These are phyloP conservation scores for Grammomys surdaster DNA, from an alignment of 2,113 vertebrate genomes.

Conservation along the genomic window DNA sequence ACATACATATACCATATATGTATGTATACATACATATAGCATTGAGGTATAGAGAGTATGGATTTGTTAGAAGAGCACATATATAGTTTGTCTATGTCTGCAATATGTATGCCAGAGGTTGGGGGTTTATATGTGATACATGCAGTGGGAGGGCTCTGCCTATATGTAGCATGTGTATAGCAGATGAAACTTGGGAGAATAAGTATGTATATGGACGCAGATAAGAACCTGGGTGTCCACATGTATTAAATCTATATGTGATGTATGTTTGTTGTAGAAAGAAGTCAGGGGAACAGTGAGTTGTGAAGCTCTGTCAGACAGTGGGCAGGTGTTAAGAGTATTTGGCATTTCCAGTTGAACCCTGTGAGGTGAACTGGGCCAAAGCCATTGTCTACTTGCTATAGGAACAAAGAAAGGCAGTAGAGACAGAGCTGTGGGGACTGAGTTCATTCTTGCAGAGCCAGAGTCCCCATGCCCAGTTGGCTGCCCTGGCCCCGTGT, in stretches of 20 bases:
- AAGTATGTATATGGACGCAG: not conserved
- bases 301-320: not conserved
- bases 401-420: not conserved
- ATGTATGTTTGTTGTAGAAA: not conserved
- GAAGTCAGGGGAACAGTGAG: not conserved
- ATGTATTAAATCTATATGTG: not conserved
- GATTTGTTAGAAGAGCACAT: not conserved
- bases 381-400: conserved; percentile 22
- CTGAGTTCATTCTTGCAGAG: conserved; percentile 31
- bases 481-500: conserved; percentile 18
- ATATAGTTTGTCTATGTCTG: not conserved
- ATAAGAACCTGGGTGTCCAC: not conserved
- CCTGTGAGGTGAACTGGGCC: conserved; percentile 18
- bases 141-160: not conserved
- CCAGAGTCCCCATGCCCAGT: not conserved
- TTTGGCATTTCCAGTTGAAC: conserved; percentile 41
- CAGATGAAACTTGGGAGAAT: not conserved
- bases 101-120: not conserved
- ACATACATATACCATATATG: not conserved
- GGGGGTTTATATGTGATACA: not conserved
- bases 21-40: not conserved
- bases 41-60: not conserved
- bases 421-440: not conserved
- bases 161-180: not conserved
- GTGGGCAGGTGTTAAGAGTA: not conserved